These are phyloP conservation scores for Solenopsis invicta DNA, from an alignment of 1,140 invertebrate genomes.

Conservation along the genomic window DNA sequence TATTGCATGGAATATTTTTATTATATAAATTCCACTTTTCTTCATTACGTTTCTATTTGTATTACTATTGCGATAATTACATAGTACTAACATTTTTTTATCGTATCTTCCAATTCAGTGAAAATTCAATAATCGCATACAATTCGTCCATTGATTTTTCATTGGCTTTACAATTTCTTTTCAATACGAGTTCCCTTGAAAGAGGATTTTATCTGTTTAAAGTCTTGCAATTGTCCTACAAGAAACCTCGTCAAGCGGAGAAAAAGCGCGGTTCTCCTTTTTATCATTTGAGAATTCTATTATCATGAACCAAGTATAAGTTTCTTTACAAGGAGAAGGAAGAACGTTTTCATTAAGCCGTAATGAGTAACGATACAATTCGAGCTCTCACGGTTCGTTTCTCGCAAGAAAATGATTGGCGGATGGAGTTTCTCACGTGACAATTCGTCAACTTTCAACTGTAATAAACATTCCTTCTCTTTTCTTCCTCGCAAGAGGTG, in stretches of 20 bases:
- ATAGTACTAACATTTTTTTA: not conserved
- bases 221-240: not conserved
- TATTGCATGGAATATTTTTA: not conserved
- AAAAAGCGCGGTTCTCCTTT: conserved; percentile 22
- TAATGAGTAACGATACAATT: conserved; percentile 26
- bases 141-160: not conserved
- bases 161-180: not conserved
- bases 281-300: conserved; percentile 2
- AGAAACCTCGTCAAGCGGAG: not conserved
- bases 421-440: conserved; percentile 3
- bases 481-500: not conserved
- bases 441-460: conserved; percentile 1
- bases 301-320: not conserved
- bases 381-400: not conserved
- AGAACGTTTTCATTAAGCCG: conserved; percentile 17
- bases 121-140: not conserved
- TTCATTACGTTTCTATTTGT: not conserved
- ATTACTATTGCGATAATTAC: not conserved
- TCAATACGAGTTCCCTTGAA: not conserved
- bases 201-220: conserved; percentile 11
- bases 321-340: not conserved
- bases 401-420: not conserved
- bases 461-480: not conserved
- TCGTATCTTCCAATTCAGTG: not conserved
- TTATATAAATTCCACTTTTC: not conserved